These are phyloP conservation scores for Brachypterus glaber DNA, from an alignment of 2,888 invertebrate species.

Conservation along the genomic window DNA sequence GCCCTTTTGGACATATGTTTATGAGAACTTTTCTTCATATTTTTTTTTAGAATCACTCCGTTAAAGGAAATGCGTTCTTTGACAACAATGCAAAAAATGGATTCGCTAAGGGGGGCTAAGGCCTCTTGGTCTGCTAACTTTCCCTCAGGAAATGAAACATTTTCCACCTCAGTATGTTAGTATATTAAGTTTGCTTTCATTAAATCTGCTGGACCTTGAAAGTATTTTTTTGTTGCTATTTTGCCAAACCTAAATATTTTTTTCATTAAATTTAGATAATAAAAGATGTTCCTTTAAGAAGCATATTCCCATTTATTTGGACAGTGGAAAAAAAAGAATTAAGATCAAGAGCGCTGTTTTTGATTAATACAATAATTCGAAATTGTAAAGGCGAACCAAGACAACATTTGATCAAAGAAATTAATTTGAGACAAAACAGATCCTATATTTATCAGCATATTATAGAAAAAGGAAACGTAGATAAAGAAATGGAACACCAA, in stretches of 20 bases:
- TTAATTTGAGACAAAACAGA: slow-evolving; percentile 26
- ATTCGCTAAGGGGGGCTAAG: no score
- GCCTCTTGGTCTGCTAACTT: no score
- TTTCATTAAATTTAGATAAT: slow-evolving; percentile 25
- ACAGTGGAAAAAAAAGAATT: slow-evolving; percentile 23
- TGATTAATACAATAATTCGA: slow-evolving; percentile 35
- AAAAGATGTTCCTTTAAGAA: slow-evolving; percentile 24
- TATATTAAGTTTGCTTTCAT: no score
- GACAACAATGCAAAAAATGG: no score
- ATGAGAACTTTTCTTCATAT: no score
- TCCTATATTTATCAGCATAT: slow-evolving; percentile 26
- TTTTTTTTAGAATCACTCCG: no score
- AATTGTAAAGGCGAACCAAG: slow-evolving; percentile 29
- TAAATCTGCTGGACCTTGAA: no score
- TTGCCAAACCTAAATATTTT: slow-evolving; percentile 2
- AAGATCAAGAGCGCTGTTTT: slow-evolving; percentile 31
- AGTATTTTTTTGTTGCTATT: slow-evolving; percentile 1
- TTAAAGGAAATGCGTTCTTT: no score
- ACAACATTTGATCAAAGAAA: slow-evolving; percentile 31
- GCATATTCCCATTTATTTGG: slow-evolving; percentile 28
- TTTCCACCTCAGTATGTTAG: no score
- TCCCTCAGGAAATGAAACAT: no score
- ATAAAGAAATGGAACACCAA: slow-evolving; percentile 32
- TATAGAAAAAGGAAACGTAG: slow-evolving; percentile 22
- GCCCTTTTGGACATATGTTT: no score